phyloP scores from a whole-genome alignment of 1,140 invertebrate species.

The Leucophenga varia region DNA sequence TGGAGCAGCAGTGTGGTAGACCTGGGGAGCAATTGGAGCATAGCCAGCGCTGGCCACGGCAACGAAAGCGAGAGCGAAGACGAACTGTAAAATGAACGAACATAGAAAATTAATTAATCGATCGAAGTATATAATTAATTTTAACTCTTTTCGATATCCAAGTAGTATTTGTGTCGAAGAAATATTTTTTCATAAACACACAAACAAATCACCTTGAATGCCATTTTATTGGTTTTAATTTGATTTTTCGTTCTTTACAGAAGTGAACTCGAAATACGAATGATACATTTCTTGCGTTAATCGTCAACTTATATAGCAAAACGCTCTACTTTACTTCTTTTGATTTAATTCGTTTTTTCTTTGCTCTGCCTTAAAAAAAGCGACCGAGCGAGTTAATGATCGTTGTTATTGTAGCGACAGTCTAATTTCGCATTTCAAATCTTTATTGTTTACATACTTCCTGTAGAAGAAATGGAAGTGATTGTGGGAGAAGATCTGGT shows the following conservation, averaged over 20 bases:
- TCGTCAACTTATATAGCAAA: conserved; percentile 44
- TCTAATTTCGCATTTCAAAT: too few species aligned
- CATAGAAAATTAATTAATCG: conserved; percentile 10
- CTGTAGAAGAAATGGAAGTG: too few species aligned
- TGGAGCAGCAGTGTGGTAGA: conserved; percentile 29
- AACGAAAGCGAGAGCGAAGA: conserved; percentile 56
- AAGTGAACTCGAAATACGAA: conserved; percentile 40
- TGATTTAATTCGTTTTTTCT: too few species aligned
- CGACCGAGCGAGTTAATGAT: too few species aligned
- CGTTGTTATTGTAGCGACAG: too few species aligned
- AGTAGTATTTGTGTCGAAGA: not conserved
- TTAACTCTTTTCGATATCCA: too few species aligned
- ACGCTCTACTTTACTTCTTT: too few species aligned
- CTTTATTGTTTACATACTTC: too few species aligned
- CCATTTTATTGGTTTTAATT: conserved; percentile 37
- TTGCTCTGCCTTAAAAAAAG: too few species aligned
- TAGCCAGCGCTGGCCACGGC: conserved; percentile 57
- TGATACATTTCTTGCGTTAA: conserved; percentile 39
- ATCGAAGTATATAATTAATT: not conserved
- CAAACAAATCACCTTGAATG: conserved; percentile 44
- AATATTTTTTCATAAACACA: too few species aligned
- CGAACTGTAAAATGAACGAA: conserved; percentile 53
- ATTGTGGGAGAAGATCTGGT: too few species aligned
- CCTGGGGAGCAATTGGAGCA: conserved; percentile 30
- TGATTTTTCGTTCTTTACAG: conserved; percentile 40